These are phyloP conservation scores for Stenodema calcarata DNA, from an alignment of 2,888 invertebrate genomes.

Conservation along the genomic window DNA sequence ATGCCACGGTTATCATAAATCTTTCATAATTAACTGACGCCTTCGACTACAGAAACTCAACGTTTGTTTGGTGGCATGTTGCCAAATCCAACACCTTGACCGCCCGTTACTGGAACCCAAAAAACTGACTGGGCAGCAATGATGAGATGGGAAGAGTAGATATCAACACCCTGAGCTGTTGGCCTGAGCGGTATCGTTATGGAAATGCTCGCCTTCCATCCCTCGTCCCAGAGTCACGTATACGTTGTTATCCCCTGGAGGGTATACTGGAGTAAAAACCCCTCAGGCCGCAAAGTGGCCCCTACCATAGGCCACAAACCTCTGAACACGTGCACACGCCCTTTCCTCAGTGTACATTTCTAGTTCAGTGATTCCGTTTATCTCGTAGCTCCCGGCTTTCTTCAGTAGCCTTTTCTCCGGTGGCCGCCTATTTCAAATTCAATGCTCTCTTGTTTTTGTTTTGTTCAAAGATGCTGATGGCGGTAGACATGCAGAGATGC, in stretches of 20 bases:
- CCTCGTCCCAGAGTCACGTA: constrained; percentile 8
- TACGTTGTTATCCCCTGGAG: constrained; percentile 36
- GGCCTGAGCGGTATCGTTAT: constrained; percentile 26
- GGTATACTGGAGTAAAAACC: constrained; percentile 24
- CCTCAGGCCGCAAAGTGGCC: constrained; percentile 46
- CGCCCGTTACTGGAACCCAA: neutral
- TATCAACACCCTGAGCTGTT: constrained; percentile 28
- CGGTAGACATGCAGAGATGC: neutral
- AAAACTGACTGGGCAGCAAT: neutral
- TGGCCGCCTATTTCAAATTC: constrained; percentile 28
- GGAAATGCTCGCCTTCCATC: constrained; percentile 18
- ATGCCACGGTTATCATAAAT: no score
- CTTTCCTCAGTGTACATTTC: constrained; percentile 32
- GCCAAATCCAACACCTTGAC: neutral
- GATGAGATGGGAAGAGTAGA: constrained; percentile 17
- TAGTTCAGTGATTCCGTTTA: constrained; percentile 47
- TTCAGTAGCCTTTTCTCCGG: constrained; percentile 13
- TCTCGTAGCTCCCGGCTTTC: constrained; percentile 44
- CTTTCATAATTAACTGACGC: no score
- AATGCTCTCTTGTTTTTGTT: neutral
- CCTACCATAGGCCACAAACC: constrained; percentile 49
- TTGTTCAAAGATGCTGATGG: neutral
- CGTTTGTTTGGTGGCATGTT: neutral
- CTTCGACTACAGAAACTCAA: neutral
- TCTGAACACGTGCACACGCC: constrained; percentile 47